These are phyloP conservation scores for Sanderia malayensis DNA, from an alignment of 30 jellyfish, hydroid and myxozoan species.

Conservation along the genomic window DNA sequence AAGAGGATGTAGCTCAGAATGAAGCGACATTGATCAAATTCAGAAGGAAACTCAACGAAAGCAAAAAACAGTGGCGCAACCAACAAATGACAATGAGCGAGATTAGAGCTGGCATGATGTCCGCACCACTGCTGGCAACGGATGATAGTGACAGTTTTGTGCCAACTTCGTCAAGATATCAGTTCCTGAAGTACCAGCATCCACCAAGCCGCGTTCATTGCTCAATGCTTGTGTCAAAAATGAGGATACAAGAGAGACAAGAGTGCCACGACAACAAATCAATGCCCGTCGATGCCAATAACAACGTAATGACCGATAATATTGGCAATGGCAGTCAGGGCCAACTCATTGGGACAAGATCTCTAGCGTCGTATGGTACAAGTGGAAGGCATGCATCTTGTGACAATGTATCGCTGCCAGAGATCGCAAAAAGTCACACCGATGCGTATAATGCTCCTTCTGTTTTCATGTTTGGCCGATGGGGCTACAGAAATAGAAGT, in stretches of 20 bases:
- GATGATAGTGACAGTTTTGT: not conserved
- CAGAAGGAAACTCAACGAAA: slow-evolving; percentile 3
- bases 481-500: not conserved
- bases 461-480: not conserved
- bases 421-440: not conserved
- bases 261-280: not conserved
- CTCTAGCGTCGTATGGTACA: too few relatives aligned
- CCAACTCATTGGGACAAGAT: too few relatives aligned
- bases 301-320: not conserved
- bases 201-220: not conserved
- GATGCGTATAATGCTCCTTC: not conserved
- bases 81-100: not conserved
- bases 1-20: not conserved
- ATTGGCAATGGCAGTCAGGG: not conserved
- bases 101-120: not conserved
- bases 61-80: not conserved
- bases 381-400: not conserved
- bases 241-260: not conserved
- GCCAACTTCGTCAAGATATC: not conserved
- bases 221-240: not conserved
- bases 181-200: not conserved
- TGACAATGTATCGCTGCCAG: not conserved
- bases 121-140: not conserved
- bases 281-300: not conserved
- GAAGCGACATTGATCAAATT: not conserved